A percentile compares a stretch with the other conserved stretches of the same genome.
These are phyloP conservation scores for Albula goreensis DNA, from an alignment of 2,113 vertebrate species.

Conservation along the genomic window DNA sequence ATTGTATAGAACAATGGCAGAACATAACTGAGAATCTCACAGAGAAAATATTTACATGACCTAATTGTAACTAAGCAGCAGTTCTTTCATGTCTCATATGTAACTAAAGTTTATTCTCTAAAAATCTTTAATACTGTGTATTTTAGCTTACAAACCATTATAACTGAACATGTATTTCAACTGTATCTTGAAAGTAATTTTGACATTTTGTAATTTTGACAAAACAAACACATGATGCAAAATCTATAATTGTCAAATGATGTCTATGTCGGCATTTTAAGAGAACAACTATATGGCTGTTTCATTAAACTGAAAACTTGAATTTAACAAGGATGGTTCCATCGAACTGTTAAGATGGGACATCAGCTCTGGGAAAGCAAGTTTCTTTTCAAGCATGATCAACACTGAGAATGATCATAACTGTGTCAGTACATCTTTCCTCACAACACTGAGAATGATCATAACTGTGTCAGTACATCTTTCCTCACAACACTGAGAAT, in stretches of 20 bases:
- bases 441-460: too few relatives aligned
- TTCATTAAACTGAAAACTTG: not conserved
- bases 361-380: not conserved
- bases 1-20: not conserved
- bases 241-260: not conserved
- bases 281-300: not conserved
- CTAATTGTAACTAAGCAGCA: not conserved
- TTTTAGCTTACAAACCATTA: slow-evolving; percentile 5
- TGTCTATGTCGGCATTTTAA: not conserved
- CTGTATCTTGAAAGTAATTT: not conserved
- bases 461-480: too few relatives aligned
- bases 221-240: not conserved
- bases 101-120: not conserved
- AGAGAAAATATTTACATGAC: slow-evolving; percentile 13
- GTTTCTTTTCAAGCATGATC: not conserved
- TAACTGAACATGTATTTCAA: not conserved
- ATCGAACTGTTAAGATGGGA: not conserved
- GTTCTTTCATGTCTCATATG: not conserved
- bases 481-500: too few relatives aligned
- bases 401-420: too few relatives aligned
- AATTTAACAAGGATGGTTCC: not conserved
- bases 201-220: not conserved
- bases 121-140: slow-evolving; percentile 6
- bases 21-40: not conserved
- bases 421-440: too few relatives aligned